These are phyloP conservation scores for Lasioglossum malachurum DNA, from an alignment of 2,888 invertebrate species.

Conservation along the genomic window DNA sequence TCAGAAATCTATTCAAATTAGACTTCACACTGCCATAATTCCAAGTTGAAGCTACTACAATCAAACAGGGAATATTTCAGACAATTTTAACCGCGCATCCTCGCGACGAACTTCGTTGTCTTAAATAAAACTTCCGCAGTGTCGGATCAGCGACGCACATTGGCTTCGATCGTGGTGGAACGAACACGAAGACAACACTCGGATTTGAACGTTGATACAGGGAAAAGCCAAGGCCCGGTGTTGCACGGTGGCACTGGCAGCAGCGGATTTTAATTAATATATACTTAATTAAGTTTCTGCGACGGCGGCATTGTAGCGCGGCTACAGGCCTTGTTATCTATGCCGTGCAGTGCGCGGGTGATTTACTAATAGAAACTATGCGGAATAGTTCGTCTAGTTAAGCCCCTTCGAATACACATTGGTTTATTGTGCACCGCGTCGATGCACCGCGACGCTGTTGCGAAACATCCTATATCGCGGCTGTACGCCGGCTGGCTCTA, in stretches of 20 bases:
- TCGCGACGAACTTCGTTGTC: background rate
- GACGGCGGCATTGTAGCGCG: constrained; percentile 71
- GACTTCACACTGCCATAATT: background rate
- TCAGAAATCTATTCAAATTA: background rate
- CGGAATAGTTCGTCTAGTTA: constrained; percentile 76
- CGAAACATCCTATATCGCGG: constrained; percentile 46
- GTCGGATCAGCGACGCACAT: background rate
- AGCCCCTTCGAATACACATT: constrained; percentile 72
- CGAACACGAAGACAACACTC: background rate
- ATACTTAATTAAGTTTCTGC: constrained; percentile 80
- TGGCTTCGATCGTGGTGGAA: background rate
- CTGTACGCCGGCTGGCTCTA: constrained; percentile 61
- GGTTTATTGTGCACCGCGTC: constrained; percentile 73
- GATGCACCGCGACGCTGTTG: constrained; percentile 51
- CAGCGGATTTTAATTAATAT: constrained; percentile 80
- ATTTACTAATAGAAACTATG: constrained; percentile 79
- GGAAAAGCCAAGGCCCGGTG: background rate
- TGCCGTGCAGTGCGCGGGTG: constrained; percentile 73
- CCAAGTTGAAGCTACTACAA: background rate
- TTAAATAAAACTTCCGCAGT: background rate
- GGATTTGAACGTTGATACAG: constrained; percentile 24
- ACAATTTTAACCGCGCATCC: background rate
- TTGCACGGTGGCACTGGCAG: constrained; percentile 24
- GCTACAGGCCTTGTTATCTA: constrained; percentile 73
- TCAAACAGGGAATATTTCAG: background rate